These are phyloP conservation scores for Hoplostethus atlanticus DNA, from an alignment of 2,797 vertebrate species.

Conservation along the genomic window DNA sequence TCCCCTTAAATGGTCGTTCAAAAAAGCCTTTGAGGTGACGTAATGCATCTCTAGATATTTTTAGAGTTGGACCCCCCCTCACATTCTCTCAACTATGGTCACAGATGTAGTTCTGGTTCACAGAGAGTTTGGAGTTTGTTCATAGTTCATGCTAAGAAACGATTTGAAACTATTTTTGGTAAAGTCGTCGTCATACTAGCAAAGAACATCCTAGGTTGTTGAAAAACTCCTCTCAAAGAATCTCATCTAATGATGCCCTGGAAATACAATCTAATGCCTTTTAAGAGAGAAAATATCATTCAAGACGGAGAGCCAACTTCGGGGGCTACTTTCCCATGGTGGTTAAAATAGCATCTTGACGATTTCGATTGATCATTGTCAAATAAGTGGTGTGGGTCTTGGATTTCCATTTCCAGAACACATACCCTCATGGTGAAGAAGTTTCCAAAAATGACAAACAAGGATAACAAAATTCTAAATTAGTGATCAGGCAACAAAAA, in stretches of 20 bases:
- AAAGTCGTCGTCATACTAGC: neutral
- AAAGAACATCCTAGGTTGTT: neutral
- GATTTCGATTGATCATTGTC: neutral
- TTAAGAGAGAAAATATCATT: neutral
- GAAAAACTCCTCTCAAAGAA: neutral
- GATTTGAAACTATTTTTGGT: constrained; percentile 36
- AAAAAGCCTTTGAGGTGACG: constrained; percentile 21
- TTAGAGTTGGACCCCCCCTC: constrained; percentile 18
- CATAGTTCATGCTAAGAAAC: constrained; percentile 20
- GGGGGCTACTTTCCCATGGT: neutral
- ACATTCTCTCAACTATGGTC: constrained; percentile 40
- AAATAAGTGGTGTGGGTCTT: neutral
- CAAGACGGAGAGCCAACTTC: neutral
- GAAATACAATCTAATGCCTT: neutral
- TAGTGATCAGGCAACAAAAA: neutral
- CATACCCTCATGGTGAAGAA: neutral
- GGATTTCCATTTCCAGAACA: neutral
- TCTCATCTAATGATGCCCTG: neutral
- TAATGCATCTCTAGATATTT: constrained; percentile 50
- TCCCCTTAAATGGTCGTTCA: constrained; percentile 63
- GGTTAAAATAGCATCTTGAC: neutral
- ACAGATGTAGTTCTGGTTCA: constrained; percentile 40
- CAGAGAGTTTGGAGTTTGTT: constrained; percentile 36
- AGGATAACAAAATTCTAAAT: neutral
- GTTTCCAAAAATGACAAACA: neutral